These are phyloP conservation scores for Orchesellides sinensis DNA, from an alignment of 2,888 invertebrate genomes.

Conservation along the genomic window DNA sequence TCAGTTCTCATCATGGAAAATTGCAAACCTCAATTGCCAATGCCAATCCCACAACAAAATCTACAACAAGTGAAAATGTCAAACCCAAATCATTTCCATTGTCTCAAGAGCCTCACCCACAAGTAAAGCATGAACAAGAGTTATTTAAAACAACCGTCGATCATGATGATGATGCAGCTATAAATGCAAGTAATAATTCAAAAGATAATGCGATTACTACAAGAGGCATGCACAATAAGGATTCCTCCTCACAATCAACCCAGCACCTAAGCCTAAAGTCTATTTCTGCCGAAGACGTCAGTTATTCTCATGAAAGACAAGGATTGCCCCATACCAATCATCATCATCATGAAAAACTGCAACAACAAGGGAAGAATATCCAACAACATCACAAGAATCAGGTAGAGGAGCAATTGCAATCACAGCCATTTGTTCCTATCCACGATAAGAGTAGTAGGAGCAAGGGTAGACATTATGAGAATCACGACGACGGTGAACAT, in stretches of 20 bases:
- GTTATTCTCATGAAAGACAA: not conserved
- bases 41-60: slow-evolving; percentile 55
- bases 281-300: slow-evolving; percentile 45
- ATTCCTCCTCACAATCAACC: slow-evolving; percentile 25
- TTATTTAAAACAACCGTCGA: slow-evolving; percentile 2
- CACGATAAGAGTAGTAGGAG: slow-evolving; percentile 31
- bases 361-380: slow-evolving; percentile 9
- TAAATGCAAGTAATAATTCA: slow-evolving; percentile 26
- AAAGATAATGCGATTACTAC: slow-evolving; percentile 22
- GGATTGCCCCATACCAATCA: slow-evolving; percentile 6
- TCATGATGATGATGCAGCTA: not conserved
- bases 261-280: not conserved
- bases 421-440: slow-evolving; percentile 38
- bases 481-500: slow-evolving; percentile 15
- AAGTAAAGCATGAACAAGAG: slow-evolving; percentile 1
- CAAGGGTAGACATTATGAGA: slow-evolving; percentile 27
- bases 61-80: slow-evolving; percentile 52
- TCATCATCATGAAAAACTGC: not conserved
- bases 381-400: slow-evolving; percentile 41
- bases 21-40: slow-evolving; percentile 56
- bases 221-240: slow-evolving; percentile 44
- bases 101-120: slow-evolving; percentile 54
- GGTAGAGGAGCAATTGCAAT: slow-evolving; percentile 36
- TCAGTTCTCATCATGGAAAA: slow-evolving; percentile 60
- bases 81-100: slow-evolving; percentile 26